phyloP scores from a whole-genome alignment of 2,797 vertebrate species.

The Gorsachius magnificus region DNA sequence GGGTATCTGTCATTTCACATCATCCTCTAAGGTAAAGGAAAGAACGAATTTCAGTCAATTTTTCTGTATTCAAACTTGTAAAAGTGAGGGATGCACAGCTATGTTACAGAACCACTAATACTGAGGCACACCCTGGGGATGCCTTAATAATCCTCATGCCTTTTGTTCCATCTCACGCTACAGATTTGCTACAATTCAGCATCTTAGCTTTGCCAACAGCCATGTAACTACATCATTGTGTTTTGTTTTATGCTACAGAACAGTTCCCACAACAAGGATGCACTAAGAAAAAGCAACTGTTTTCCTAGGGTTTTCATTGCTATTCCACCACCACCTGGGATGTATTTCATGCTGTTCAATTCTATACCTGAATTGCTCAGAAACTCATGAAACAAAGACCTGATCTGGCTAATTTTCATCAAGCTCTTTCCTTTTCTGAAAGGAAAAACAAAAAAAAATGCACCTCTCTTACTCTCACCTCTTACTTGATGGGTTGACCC shows the following conservation, averaged over 20 bases:
- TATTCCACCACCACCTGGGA: neutral
- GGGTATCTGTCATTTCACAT: neutral
- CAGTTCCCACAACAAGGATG: neutral
- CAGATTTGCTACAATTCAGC: neutral
- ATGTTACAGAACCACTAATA: neutral
- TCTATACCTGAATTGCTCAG: neutral
- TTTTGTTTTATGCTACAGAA: neutral
- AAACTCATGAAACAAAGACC: neutral
- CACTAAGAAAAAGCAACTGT: neutral
- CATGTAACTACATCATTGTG: rapidly evolving
- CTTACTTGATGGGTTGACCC: too few relatives aligned
- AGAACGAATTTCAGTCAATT: neutral
- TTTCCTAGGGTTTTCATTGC: neutral
- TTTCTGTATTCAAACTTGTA: neutral
- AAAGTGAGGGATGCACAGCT: neutral
- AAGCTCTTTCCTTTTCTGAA: neutral
- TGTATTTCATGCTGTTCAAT: neutral
- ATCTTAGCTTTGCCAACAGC: neutral
- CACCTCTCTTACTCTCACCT: neutral
- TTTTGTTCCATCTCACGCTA: neutral
- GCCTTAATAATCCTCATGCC: neutral
- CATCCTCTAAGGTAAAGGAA: neutral
- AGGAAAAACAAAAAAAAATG: neutral
- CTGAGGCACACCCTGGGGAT: neutral
- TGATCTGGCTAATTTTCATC: neutral